Evolutionary conservation across 2,797 vertebrate species (phyloP), one percentile per base, ranked within the genome.

Genomic region (Podarcis siculus): DNA sequence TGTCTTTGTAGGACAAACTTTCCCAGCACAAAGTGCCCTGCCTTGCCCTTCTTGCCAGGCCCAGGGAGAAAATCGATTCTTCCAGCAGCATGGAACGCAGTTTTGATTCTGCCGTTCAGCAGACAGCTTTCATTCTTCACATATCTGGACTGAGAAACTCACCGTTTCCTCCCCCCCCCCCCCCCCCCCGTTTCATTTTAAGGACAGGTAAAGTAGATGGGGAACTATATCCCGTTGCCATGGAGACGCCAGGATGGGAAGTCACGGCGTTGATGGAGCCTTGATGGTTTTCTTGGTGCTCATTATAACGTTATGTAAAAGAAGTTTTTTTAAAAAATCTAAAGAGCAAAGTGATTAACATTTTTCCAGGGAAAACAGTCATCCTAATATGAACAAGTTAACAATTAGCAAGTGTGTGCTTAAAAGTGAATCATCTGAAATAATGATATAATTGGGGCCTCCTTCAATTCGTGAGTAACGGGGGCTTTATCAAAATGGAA

Each of bases 271-370:
- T 92, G 94, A 91, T 82, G 87, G 91, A 92, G 94, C 88, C 93
- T 95, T 95, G 93, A 86, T 91, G 94, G 94, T 95, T 95, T 94
- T 92, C 71, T 95, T 89, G 92, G 94, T 94, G 94, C 94, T 95
- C 93, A 94, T 95, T 95, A 92, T 78, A 93, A 92, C 75, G 39
- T 94, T 90, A 95, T 92, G 93, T 91, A 93, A 92, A 94, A 75
- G 3, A 2, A 87, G 5, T 0, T 88, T 84, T 73, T 72, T 79
- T 32, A 8, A 79, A 73, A 15, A 61, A 82, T 23, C 21, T 61
- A 19, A 88, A 85, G 88, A 91, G 94, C 77, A 0, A 79, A 35
- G 61, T 86, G 90, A 94, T 92, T 86, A 91, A 84, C 8, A 0
- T 3, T 77, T 89, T 12, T 0, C 8, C 69, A 92, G 91, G 78